Conservation (phyloP, 1,140 invertebrate genomes). For the Brachionus rubens region DNA sequence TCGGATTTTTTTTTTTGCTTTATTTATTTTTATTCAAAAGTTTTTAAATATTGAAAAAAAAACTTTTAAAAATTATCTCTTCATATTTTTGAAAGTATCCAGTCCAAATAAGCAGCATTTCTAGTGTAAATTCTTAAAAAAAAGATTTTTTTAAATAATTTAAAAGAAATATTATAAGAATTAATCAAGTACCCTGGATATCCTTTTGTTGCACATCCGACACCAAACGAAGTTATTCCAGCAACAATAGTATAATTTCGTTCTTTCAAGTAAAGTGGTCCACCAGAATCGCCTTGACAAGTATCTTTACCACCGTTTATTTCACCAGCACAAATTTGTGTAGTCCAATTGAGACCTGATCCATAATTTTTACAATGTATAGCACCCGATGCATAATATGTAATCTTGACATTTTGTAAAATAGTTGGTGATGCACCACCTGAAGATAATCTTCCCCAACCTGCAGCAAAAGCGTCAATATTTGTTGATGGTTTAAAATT, state of each 20-base stretch:
- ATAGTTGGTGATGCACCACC: not conserved
- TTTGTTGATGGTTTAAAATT: not conserved
- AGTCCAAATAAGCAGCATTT: too few species aligned
- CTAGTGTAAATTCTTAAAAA: too few species aligned
- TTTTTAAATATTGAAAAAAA: too few species aligned
- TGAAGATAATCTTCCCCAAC: not conserved
- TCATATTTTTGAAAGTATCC: too few species aligned
- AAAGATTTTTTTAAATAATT: not conserved
- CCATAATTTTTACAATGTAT: not conserved
- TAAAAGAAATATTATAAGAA: not conserved
- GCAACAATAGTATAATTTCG: not conserved
- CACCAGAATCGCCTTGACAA: conserved; percentile 68
- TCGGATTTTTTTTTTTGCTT: too few species aligned
- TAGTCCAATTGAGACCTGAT: conserved; percentile 10
- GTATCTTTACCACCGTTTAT: conserved; percentile 41
- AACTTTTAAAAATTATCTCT: too few species aligned
- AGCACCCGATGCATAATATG: not conserved
- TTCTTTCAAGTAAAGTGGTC: conserved; percentile 60
- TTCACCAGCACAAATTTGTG: conserved; percentile 35
- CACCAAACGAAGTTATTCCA: conserved; percentile 20
- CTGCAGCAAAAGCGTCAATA: not conserved
- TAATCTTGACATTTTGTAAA: conserved; percentile 30
- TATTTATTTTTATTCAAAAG: too few species aligned
- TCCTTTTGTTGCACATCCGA: not conserved
- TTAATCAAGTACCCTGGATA: not conserved